These are phyloP conservation scores for Ypsolopha sequella DNA, from an alignment of 2,888 invertebrate species.

Conservation along the genomic window DNA sequence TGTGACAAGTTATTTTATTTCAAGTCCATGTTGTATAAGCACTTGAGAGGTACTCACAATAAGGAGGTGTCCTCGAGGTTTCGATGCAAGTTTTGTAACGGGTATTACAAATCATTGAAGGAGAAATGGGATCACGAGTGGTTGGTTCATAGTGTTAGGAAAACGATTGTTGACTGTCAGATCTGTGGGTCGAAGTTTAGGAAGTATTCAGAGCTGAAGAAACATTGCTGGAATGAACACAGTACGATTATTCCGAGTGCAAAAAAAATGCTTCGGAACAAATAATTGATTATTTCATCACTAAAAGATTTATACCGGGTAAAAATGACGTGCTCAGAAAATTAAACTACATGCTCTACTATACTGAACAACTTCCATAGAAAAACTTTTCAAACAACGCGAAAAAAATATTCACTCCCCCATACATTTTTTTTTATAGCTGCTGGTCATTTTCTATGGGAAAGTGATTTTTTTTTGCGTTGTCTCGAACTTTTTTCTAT, in stretches of 20 bases:
- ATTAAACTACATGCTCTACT: too few relatives aligned
- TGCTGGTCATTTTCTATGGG: too few relatives aligned
- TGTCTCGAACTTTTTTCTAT: too few relatives aligned
- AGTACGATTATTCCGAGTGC: slow-evolving; percentile 35
- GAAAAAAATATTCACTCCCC: too few relatives aligned
- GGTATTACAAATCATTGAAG: slow-evolving; percentile 37
- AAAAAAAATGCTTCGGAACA: slow-evolving; percentile 20
- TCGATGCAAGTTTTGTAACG: slow-evolving; percentile 42
- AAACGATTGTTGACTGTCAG: slow-evolving; percentile 48
- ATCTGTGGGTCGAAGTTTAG: slow-evolving; percentile 49
- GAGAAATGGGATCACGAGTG: slow-evolving; percentile 66
- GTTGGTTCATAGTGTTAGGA: slow-evolving; percentile 49
- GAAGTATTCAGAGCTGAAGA: slow-evolving; percentile 50
- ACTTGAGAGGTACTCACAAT: slow-evolving; percentile 40
- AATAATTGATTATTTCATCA: too few relatives aligned
- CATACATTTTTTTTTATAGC: too few relatives aligned
- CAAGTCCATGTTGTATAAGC: slow-evolving; percentile 55
- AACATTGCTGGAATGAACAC: slow-evolving; percentile 37
- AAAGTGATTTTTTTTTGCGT: too few relatives aligned
- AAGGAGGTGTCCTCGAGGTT: slow-evolving; percentile 26
- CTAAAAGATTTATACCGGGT: too few relatives aligned
- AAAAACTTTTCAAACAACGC: too few relatives aligned
- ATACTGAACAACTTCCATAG: too few relatives aligned
- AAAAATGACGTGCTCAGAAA: too few relatives aligned
- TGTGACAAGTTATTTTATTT: slow-evolving; percentile 51